Evolutionary conservation across 2,113 vertebrate species (phyloP).

Genomic region (Cyanistes caeruleus): DNA sequence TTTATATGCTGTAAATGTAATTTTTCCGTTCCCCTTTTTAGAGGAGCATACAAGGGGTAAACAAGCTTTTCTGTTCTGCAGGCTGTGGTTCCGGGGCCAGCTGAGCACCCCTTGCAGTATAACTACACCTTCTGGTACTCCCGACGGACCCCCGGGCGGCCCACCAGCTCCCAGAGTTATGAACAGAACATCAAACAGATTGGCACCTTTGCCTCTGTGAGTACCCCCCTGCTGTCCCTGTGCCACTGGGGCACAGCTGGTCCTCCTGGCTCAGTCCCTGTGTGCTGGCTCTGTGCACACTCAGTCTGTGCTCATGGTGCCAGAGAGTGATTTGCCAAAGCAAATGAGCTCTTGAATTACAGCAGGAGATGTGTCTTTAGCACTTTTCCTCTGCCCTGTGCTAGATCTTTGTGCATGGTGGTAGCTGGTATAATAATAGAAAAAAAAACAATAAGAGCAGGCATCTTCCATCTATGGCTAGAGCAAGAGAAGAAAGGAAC

Average conservation of each 20-base stretch:
- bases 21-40: background rate
- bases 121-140: conserved; percentile 88
- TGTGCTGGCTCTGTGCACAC: rapidly evolving
- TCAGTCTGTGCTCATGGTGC: background rate
- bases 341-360: background rate
- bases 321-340: background rate
- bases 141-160: conserved; percentile 81
- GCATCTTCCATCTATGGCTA: background rate
- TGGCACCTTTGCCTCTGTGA: conserved; percentile 86
- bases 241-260: rapidly evolving
- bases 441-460: background rate
- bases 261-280: background rate
- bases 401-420: background rate
- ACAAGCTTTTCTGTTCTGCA: conserved; percentile 22
- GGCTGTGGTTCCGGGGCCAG: conserved; percentile 83
- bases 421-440: background rate
- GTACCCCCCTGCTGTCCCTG: background rate
- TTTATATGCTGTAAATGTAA: background rate
- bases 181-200: conserved; percentile 88
- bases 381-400: background rate
- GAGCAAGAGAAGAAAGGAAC: background rate
- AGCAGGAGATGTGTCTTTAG: background rate
- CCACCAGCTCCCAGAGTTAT: conserved; percentile 84
- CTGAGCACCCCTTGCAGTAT: conserved; percentile 84
- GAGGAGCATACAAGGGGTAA: background rate